Percentiles rank a stretch among this genome's conserved stretches.
Conservation (phyloP, 2,888 invertebrate species). For the Apodemia zela region DNA sequence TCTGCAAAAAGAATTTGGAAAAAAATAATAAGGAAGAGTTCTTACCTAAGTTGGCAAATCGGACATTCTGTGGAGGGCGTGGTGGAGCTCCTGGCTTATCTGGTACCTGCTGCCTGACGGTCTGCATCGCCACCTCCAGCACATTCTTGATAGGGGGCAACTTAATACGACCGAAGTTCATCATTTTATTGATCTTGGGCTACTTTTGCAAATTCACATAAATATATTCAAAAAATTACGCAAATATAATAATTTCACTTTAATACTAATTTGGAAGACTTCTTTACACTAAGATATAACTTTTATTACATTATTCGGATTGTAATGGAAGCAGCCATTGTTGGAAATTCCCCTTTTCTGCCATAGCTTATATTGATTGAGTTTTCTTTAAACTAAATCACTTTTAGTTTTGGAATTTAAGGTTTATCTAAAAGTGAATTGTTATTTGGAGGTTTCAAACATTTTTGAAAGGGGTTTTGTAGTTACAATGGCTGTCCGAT, state of each 20-base stretch:
- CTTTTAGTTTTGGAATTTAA: background rate
- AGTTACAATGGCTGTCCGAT: slow-evolving; percentile 54
- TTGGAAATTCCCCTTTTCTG: slow-evolving; percentile 26
- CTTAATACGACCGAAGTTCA: slow-evolving; percentile 79
- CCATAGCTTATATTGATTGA: slow-evolving; percentile 34
- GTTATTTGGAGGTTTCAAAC: slow-evolving; percentile 42
- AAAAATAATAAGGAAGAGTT: slow-evolving; percentile 5
- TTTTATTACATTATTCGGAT: slow-evolving; percentile 41
- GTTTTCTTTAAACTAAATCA: slow-evolving; percentile 28
- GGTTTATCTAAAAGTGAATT: slow-evolving; percentile 3
- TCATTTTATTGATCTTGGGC: slow-evolving; percentile 39
- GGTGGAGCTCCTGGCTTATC: slow-evolving; percentile 79
- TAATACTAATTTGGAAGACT: slow-evolving; percentile 67
- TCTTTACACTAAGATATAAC: slow-evolving; percentile 56
- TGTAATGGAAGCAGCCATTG: slow-evolving; percentile 47
- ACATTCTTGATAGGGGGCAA: slow-evolving; percentile 88
- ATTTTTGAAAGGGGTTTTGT: slow-evolving; percentile 51
- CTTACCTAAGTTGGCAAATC: slow-evolving; percentile 76
- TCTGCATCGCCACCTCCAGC: slow-evolving; percentile 90
- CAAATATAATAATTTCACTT: slow-evolving; percentile 28
- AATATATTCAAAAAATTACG: slow-evolving; percentile 38
- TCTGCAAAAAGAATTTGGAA: background rate
- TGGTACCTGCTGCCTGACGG: slow-evolving; percentile 88
- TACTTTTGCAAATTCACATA: slow-evolving; percentile 26
- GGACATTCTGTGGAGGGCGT: slow-evolving; percentile 74